Evolutionary conservation across 2,797 vertebrate species (phyloP).

Genomic region (Molossus molossus): DNA sequence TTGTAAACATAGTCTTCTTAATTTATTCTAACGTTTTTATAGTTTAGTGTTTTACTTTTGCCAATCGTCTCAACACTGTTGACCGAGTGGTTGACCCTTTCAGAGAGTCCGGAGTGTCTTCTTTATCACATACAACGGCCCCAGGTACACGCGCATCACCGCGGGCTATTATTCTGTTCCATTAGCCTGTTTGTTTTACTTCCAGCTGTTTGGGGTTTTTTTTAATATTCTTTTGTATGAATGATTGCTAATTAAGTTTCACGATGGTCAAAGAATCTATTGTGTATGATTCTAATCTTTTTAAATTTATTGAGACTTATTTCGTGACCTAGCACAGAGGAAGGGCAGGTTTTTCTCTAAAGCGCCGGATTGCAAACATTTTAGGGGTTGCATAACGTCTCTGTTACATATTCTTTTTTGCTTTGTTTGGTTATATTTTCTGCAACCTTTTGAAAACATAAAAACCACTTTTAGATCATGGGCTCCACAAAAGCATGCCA

Average conservation of each 20-base stretch:
- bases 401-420: background rate
- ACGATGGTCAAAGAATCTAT: background rate
- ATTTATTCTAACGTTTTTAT: background rate
- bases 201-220: background rate
- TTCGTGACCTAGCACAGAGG: background rate
- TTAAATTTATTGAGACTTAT: background rate
- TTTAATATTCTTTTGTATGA: background rate
- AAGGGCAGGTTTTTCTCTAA: background rate
- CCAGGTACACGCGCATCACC: fast-evolving
- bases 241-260: background rate
- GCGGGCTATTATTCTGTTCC: background rate
- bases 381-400: background rate
- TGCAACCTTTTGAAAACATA: background rate
- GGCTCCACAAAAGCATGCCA: background rate
- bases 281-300: background rate
- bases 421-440: background rate
- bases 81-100: background rate
- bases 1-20: background rate
- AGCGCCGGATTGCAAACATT: background rate
- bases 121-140: no score
- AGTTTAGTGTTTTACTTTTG: background rate
- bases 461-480: background rate
- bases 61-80: background rate
- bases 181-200: background rate
- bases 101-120: fast-evolving